Base-by-base conservation (phyloP, 2,113 vertebrate genomes). In the Sylvilagus bachmani region DNA sequence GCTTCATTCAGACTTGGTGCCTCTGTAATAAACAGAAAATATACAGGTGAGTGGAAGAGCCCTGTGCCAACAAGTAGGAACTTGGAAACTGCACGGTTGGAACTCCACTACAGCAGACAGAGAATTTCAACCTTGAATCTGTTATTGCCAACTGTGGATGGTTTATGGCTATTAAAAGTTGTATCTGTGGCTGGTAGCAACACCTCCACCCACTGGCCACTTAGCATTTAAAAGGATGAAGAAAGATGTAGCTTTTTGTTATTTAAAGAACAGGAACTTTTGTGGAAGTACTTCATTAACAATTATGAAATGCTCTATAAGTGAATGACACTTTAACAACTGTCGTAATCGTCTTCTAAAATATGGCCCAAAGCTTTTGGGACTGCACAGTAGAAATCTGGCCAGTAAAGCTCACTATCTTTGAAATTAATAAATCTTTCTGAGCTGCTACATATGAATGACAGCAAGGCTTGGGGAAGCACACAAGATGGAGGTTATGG, bases 1-100 rank as follows among this genome's bases (percentile, higher is more conserved):
- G 97, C 96, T 2, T 98, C 98, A 73, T 97, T 97, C 74, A 99
- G 98, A 89, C 98, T 97, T 55, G 99, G 99, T 93, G 99, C 98
- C 95, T 98, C 99, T 99, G 94, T 66, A 97, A 87, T 70, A 98
- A 97, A 84, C 84, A 95, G 77, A 81, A 95, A 55, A 88, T 88
- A 79, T 29, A 94, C 6, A 82, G 3, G 31, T 93, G 10, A 95
- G 31, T 88, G 14, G 24, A 89, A 89, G 78, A 89, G 22, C 51
- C 74, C 21, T 24, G 3, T 77, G 55, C 24, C 64, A 90, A 58
- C 44, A 92, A 66, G 49, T 2, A 93, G 66, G 17, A 70, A 74
- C 55, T 49, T 89, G 53, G 36, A 94, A 94, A 91, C 29, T 80
- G 67, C 0, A 88, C 31, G 85, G 53, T 11, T 91, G 25, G 19